Base-by-base conservation (phyloP, 2,888 invertebrate species). In the Bellardia bayeri region DNA sequence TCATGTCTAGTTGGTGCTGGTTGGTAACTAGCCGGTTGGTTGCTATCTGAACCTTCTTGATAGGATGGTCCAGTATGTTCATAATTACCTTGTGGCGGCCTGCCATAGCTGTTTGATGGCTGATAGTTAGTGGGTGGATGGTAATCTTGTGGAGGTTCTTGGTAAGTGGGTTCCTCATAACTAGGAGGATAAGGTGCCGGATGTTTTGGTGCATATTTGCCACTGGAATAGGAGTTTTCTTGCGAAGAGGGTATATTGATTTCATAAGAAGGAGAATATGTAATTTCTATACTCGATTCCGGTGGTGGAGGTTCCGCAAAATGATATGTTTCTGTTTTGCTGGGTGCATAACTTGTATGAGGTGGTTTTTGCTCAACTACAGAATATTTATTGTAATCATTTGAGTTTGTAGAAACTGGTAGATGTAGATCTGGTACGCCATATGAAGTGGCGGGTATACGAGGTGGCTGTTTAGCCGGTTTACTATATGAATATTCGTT, bases 191-290 rank as follows among this genome's bases (percentile, higher is more conserved):
- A 76, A 23, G 89, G 90, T 63, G 42, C 8, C 4, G 64, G 64
- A 49, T 69, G 61, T n/a, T 64, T 14, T 5, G 63, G 86, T 56
- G 51, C 16, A 51, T 87, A 83, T 6, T 72, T 85, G 7, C 76
- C 81, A 33, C 69, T 30, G 7, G 79, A 75, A 7, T 90, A 89
- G 0, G 89, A 86, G 23, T 86, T 83, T 5, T 86, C 86, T 0
- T 90, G 68, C 37, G 90, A 30, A 0, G 91, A 89, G 11, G 91
- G 89, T 3, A 92, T 90, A 83, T 89, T 90, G 3, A 92, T 91
- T 87, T 92, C 93, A 82, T 90, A 93, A 0, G 92, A 91, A 13
- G 92, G 92, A 0, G 93, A 91, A 74, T 93, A 92, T 3, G 91
- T 89, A 8, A 92, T 92, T 69, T 93, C 92, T 54, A 91, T 89